Evolutionary conservation across 2,113 vertebrate genomes (phyloP).

Genomic region (Cercocebus atys): DNA sequence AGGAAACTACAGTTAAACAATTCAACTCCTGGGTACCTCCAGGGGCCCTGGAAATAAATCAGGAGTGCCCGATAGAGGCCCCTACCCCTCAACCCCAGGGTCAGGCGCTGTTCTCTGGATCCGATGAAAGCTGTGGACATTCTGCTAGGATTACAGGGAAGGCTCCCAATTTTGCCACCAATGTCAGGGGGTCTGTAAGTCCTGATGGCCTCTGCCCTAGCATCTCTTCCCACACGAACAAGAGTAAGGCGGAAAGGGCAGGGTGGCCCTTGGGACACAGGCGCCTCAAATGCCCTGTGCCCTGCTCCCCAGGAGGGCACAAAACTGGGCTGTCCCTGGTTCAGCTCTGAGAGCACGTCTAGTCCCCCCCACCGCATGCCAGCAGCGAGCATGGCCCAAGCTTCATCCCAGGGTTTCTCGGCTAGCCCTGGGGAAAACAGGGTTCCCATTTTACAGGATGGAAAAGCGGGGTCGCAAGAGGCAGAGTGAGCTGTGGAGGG

Average conservation of each 20-base stretch:
- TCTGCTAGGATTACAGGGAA: not conserved
- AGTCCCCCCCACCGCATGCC: no score
- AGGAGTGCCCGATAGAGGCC: fast-evolving
- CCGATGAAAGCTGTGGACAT: fast-evolving
- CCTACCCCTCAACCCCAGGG: not conserved
- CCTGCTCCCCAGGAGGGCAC: not conserved
- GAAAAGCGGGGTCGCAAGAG: not conserved
- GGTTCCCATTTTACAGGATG: not conserved
- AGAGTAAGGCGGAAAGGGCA: not conserved
- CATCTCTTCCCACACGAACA: not conserved
- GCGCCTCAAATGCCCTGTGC: not conserved
- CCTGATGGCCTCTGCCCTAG: not conserved
- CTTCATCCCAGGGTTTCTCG: fast-evolving
- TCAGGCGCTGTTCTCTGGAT: not conserved
- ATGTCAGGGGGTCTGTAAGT: not conserved
- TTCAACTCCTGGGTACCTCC: fast-evolving
- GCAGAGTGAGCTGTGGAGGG: not conserved
- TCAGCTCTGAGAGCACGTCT: not conserved
- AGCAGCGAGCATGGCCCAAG: not conserved
- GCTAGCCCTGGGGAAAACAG: not conserved
- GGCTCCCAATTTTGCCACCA: no score
- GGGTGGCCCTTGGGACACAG: not conserved
- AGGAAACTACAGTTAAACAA: not conserved
- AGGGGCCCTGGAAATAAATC: not conserved
- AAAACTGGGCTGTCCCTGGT: not conserved